A percentile compares a stretch with the other conserved stretches of the same genome.
phyloP scores from a whole-genome alignment of 2,797 vertebrate species.

The Glossophaga mutica region DNA sequence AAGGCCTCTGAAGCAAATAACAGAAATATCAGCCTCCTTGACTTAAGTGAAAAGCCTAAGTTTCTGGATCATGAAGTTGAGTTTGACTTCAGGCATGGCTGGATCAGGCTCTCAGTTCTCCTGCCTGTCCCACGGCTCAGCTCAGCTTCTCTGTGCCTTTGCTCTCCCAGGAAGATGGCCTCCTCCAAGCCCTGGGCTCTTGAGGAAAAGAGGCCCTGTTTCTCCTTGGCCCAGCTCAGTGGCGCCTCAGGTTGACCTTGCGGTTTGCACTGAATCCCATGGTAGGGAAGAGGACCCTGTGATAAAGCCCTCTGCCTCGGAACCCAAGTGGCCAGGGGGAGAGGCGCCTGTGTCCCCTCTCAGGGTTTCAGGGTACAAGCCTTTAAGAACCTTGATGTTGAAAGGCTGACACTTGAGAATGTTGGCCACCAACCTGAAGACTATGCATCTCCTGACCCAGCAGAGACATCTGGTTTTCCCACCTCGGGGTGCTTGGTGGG shows the following conservation, averaged over 20 bases:
- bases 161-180: neutral
- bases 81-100: neutral
- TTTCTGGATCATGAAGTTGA: neutral
- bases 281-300: too few species aligned
- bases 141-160: neutral
- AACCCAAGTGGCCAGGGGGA: neutral
- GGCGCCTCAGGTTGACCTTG: neutral
- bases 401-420: neutral
- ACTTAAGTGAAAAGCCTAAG: neutral
- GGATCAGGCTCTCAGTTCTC: neutral
- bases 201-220: fast-evolving
- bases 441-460: neutral
- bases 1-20: neutral
- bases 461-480: neutral
- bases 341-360: neutral
- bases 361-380: neutral
- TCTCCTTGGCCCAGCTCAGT: neutral
- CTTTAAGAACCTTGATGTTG: neutral
- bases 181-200: neutral
- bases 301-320: too few species aligned
- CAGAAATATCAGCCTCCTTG: neutral
- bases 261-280: neutral
- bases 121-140: neutral
- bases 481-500: neutral
- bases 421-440: neutral